phyloP scores from a whole-genome alignment of 35 echinoderm and acorn worm genomes.

The Eucidaris tribuloides region DNA sequence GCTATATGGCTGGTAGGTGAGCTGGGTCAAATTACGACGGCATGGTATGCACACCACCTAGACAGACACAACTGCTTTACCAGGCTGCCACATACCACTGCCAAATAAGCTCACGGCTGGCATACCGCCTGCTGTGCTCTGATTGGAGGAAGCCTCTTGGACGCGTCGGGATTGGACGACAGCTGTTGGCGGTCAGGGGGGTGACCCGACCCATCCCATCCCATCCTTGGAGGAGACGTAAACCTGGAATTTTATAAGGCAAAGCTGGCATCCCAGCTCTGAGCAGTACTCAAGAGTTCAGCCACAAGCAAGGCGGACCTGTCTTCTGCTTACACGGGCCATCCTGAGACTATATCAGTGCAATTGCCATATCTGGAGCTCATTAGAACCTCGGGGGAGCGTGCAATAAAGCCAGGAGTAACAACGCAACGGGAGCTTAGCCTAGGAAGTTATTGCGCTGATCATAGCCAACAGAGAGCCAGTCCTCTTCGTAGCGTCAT shows the following conservation, averaged over 20 bases:
- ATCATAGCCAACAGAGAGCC: too few species aligned
- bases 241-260: conserved; percentile 48
- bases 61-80: not conserved
- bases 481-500: too few species aligned
- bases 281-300: conserved; percentile 53
- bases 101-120: conserved; percentile 62
- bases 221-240: not conserved
- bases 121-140: conserved; percentile 35
- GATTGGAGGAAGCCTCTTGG: conserved; percentile 9
- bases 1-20: conserved; percentile 1
- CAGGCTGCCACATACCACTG: conserved; percentile 51
- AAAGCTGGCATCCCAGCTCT: not conserved
- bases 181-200: not conserved
- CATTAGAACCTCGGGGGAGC: not conserved
- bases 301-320: conserved; percentile 23
- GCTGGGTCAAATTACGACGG: not conserved
- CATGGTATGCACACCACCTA: conserved; percentile 6
- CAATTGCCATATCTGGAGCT: conserved; percentile 35
- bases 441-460: too few species aligned
- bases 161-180: conserved; percentile 39
- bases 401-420: conserved; percentile 29
- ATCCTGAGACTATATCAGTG: conserved; percentile 18
- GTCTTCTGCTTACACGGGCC: not conserved
- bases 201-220: not conserved
- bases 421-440: conserved; percentile 8